Base-by-base conservation (phyloP, 2,113 vertebrate genomes). In the Dryoscopus gambensis region DNA sequence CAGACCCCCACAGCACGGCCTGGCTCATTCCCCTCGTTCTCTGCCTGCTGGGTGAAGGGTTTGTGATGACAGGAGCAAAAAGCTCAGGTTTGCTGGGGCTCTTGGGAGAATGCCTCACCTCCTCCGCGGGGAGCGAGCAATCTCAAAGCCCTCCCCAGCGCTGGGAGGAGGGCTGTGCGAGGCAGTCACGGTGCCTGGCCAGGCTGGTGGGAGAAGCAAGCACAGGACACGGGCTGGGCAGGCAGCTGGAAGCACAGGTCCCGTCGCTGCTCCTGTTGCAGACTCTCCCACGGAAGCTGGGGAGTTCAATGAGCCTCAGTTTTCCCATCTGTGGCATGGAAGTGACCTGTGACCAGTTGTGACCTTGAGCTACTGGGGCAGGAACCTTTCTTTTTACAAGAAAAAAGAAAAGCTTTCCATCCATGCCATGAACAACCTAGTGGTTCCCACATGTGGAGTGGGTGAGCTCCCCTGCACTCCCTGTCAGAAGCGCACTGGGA, bases 391-490 rank as follows among this genome's bases (percentile, higher is more conserved):
- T 47, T 49, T 56, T 31, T 18, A 53, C 14, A 57, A 27, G 42
- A 40, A 65, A 40, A n/a, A 40, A 53, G 3, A 6, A 46, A 37
- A 35, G 31, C 15, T 46, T 67, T 74, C 50, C 22, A 10, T 23
- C 9, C 15, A 5, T 31, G n/a, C 37, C 44, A 22, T 0, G 0
- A 55, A 10, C 25, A 64, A 42, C 31, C 42, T 37, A 17, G 30
- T 10, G 14, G 3, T 53, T n/a, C 11, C 19, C 12, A 6, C n/a
- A 31, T 0, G 3, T 3, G 9, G 35, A 62, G 15, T 0, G 1
- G 2, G 10, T 15, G 15, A 71, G 57, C 62, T 84, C 71, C 80
- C 44, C 57, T 64, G 52, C 3, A 6, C 15, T 27, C 9, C 68
- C 8, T 10, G 1, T 12, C 15, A 2, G 28, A 23, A 10, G 6